Percentiles rank a stretch among this genome's conserved stretches.
These are phyloP conservation scores for Lepidonotus clava DNA, from an alignment of 2,888 invertebrate species.

Conservation along the genomic window DNA sequence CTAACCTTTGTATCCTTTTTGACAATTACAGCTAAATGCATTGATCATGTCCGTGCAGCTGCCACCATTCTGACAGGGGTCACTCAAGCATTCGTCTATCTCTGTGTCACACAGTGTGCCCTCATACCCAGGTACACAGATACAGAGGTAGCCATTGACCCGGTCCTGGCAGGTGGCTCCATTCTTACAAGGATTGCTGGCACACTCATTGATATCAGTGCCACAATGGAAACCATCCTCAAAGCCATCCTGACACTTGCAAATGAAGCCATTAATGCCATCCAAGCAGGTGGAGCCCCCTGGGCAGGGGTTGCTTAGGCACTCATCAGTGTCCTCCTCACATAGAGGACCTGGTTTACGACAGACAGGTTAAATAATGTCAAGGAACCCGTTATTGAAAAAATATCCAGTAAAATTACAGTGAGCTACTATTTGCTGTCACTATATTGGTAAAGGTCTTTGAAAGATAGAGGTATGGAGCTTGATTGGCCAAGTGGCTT, in stretches of 20 bases:
- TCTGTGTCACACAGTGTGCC: conserved; percentile 86
- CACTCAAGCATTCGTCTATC: conserved; percentile 90
- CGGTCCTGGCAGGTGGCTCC: conserved; percentile 91
- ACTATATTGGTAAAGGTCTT: too few species aligned
- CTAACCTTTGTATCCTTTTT: background rate
- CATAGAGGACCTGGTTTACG: too few species aligned
- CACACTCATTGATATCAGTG: conserved; percentile 84
- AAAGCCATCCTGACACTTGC: conserved; percentile 16
- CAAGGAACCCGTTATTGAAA: too few species aligned
- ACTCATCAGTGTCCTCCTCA: conserved; percentile 60
- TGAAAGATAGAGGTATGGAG: too few species aligned
- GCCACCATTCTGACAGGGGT: conserved; percentile 90
- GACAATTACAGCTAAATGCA: conserved; percentile 60
- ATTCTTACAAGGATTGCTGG: conserved; percentile 96
- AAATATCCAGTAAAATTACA: too few species aligned
- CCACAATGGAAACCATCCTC: conserved; percentile 50
- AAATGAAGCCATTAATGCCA: background rate
- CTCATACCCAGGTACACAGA: conserved; percentile 34
- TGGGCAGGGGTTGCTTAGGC: background rate
- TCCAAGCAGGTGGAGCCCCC: background rate
- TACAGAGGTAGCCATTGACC: conserved; percentile 31
- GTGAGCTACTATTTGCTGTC: too few species aligned
- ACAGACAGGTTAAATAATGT: too few species aligned
- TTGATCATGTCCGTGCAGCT: background rate
- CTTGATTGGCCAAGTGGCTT: too few species aligned